A percentile compares a stretch with the other conserved stretches of the same genome.
Evolutionary conservation across 2,797 vertebrate genomes (phyloP).

Genomic region (Allochrocebus solatus): DNA sequence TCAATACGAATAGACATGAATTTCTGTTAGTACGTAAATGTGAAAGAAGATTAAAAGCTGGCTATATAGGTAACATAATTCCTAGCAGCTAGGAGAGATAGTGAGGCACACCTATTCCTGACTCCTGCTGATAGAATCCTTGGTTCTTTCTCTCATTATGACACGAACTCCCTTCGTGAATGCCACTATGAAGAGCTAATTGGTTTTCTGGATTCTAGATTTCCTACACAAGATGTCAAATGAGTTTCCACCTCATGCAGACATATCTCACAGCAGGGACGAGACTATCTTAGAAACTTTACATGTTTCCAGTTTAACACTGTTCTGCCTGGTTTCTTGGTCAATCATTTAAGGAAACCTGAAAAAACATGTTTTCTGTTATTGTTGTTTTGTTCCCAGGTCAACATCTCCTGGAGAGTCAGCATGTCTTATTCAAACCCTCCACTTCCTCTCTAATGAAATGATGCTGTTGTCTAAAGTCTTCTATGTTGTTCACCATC

Average conservation of each 20-base stretch:
- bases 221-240: constrained; percentile 66
- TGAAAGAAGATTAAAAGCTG: constrained; percentile 8
- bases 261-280: constrained; percentile 54
- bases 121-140: constrained; percentile 16
- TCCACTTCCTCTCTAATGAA: constrained; percentile 18
- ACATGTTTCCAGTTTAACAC: constrained; percentile 25
- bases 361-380: constrained; percentile 39
- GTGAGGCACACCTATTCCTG: neutral
- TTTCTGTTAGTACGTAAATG: neutral
- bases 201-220: constrained; percentile 66
- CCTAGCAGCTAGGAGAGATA: neutral
- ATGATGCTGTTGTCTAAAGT: constrained; percentile 23
- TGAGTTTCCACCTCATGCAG: constrained; percentile 30
- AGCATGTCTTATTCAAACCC: neutral
- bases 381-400: constrained; percentile 19
- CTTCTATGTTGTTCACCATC: neutral
- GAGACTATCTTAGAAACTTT: constrained; percentile 17
- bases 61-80: neutral
- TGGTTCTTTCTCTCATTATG: constrained; percentile 16
- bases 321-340: constrained; percentile 24
- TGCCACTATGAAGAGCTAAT: constrained; percentile 62
- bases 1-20: neutral
- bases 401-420: constrained; percentile 40
- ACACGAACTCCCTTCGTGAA: neutral
- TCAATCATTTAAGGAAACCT: neutral